Percentiles rank a stretch among this genome's conserved stretches.
phyloP scores from a whole-genome alignment of 2,113 vertebrate genomes.

The Apaloderma vittatum region DNA sequence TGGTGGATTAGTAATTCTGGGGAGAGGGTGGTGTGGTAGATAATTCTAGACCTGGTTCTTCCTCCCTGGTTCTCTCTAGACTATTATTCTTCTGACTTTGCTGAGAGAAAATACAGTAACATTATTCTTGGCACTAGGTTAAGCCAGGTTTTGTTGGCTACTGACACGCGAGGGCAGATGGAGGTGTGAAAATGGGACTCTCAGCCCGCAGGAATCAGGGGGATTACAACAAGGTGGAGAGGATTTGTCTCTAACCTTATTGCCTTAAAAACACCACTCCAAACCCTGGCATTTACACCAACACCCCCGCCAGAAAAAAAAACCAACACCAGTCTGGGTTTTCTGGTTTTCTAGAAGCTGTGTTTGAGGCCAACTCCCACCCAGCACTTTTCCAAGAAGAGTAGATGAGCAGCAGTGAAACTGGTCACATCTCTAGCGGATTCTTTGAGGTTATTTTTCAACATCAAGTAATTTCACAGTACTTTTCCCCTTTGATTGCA shows the following conservation, averaged over 20 bases:
- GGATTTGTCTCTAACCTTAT: background rate
- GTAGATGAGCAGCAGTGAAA: background rate
- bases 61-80: background rate
- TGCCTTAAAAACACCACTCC: background rate
- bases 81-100: background rate
- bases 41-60: background rate
- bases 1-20: background rate
- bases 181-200: background rate
- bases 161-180: background rate
- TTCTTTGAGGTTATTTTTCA: background rate
- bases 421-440: background rate
- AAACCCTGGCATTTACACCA: background rate
- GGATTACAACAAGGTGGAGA: background rate
- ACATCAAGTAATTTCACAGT: background rate
- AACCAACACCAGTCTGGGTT: accelerated
- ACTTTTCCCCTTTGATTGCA: background rate
- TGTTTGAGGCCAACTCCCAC: background rate
- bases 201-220: background rate
- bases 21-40: background rate
- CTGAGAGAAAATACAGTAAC: background rate
- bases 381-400: background rate
- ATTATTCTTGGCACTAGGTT: background rate
- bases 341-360: background rate
- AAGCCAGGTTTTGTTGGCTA: background rate
- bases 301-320: background rate